These are phyloP conservation scores for Leptodirus hochenwartii DNA, from an alignment of 2,888 invertebrate species.

Conservation along the genomic window DNA sequence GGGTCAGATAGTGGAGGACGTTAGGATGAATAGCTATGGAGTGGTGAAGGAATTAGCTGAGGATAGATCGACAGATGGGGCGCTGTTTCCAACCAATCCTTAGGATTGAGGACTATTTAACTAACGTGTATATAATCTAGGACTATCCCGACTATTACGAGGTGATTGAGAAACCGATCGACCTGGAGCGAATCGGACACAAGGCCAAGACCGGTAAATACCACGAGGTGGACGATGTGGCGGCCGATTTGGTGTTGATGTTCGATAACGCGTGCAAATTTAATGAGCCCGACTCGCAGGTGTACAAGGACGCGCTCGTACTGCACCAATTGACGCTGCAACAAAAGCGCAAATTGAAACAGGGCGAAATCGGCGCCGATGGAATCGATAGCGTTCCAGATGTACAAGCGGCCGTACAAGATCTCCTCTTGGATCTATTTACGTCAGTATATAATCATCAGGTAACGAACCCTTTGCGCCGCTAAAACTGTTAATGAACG, in stretches of 20 bases:
- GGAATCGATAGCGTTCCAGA: slow-evolving; percentile 71
- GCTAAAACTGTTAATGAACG: too few relatives aligned
- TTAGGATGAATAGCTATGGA: too few relatives aligned
- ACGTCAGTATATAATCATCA: slow-evolving; percentile 91
- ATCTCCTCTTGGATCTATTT: slow-evolving; percentile 77
- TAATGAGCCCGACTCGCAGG: slow-evolving; percentile 93
- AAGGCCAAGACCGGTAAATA: slow-evolving; percentile 64
- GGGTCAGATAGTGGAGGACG: too few relatives aligned
- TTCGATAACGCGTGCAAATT: slow-evolving; percentile 94
- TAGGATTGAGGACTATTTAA: too few relatives aligned
- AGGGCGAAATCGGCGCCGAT: slow-evolving; percentile 54
- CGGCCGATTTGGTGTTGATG: slow-evolving; percentile 81
- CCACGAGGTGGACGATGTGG: slow-evolving; percentile 68
- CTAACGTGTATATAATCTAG: slow-evolving; percentile 25
- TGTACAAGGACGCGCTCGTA: slow-evolving; percentile 90
- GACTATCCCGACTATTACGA: slow-evolving; percentile 97
- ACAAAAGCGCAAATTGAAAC: slow-evolving; percentile 73
- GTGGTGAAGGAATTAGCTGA: too few relatives aligned
- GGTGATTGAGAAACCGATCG: slow-evolving; percentile 90
- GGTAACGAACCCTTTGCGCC: too few relatives aligned
- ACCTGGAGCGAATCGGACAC: slow-evolving; percentile 84
- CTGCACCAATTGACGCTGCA: slow-evolving; percentile 83
- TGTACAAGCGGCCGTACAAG: slow-evolving; percentile 76
- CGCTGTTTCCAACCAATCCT: too few relatives aligned
- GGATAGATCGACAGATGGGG: too few relatives aligned